phyloP scores from a whole-genome alignment of 1,140 invertebrate species.

The Zaprionus kolodkinae region DNA sequence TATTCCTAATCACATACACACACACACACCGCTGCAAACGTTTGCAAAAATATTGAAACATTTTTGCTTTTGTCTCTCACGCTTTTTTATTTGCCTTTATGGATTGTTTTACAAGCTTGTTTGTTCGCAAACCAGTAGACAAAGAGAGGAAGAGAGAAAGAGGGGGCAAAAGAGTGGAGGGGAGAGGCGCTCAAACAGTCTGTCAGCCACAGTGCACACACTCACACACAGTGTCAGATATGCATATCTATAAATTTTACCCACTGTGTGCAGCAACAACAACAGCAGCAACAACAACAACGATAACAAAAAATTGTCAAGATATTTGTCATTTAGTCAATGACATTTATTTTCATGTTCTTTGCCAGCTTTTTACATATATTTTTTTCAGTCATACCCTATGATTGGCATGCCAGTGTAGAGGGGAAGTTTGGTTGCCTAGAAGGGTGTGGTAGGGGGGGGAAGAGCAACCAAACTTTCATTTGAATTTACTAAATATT shows the following conservation, averaged over 20 bases:
- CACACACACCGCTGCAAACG: slow-evolving; percentile 36
- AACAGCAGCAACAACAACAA: slow-evolving; percentile 30
- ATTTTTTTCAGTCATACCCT: slow-evolving; percentile 22
- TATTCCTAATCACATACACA: slow-evolving; percentile 2
- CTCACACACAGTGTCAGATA: slow-evolving; percentile 13
- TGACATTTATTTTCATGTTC: slow-evolving; percentile 81
- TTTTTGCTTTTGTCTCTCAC: slow-evolving; percentile 43
- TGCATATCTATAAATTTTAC: slow-evolving; percentile 55
- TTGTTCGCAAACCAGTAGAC: slow-evolving; percentile 18
- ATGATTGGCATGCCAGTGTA: not conserved
- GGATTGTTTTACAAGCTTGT: slow-evolving; percentile 57
- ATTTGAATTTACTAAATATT: not conserved
- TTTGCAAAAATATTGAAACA: slow-evolving; percentile 54
- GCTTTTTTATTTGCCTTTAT: slow-evolving; percentile 55
- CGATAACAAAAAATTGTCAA: slow-evolving; percentile 61
- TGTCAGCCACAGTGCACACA: slow-evolving; percentile 11
- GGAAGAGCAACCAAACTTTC: no score
- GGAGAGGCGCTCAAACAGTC: not conserved
- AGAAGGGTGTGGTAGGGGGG: not conserved
- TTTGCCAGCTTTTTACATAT: slow-evolving; percentile 34
- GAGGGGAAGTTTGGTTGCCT: not conserved
- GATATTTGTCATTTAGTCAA: slow-evolving; percentile 81
- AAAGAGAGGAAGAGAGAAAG: not conserved
- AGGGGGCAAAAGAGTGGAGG: not conserved
- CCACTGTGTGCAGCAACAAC: slow-evolving; percentile 36